Evolutionary conservation across 2,888 invertebrate species (phyloP), one percentile per base, ranked within the genome.

Genomic region (Cyrtodaria siliqua): DNA sequence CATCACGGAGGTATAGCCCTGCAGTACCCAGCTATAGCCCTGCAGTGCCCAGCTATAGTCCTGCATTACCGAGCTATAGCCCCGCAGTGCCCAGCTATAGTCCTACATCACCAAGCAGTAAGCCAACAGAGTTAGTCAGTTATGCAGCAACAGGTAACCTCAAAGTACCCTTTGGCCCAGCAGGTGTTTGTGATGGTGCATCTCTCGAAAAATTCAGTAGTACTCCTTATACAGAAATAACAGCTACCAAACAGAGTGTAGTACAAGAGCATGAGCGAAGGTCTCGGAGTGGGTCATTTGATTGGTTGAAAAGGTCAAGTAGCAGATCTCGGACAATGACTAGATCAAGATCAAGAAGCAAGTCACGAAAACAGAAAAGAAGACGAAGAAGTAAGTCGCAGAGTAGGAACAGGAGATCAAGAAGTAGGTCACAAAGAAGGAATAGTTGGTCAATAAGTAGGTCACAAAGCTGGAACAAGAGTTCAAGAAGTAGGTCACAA

Each of bases 81-180:
- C 33, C 33, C 4, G 33, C 12, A 8, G 33, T 6, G 27, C 3
- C 29, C 8, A 55, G 20, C 9, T 69, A 71, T 38, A 53, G 47
- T 12, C 68, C 68, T 24, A 62, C 69, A n/a, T 49, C 61, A 24
- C 70, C 73, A 42, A 24, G 44, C 26, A 26, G 23, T 8, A 16
- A 52, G 8, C 6, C 16, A 14, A 52, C 26, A 26, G 23, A 16
- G 27, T 20, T 20, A 57, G 20, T 18, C 23, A 59, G 59, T 20
- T 40, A 20, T 50, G 20, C 18, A 50, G 20, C 14, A n/a, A 56
- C 56, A 29, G 38, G 12, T 38, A 8, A 16, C 38, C 18, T 14
- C 16, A 18, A 26, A 16, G 42, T 33, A 23, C n/a, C 6, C 9
- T 44, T 8, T 42, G 56, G 38, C 38, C 24, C 2, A 56, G 56